Evolutionary conservation across 2,888 invertebrate species (phyloP).

Genomic region (Phortica okadai): DNA sequence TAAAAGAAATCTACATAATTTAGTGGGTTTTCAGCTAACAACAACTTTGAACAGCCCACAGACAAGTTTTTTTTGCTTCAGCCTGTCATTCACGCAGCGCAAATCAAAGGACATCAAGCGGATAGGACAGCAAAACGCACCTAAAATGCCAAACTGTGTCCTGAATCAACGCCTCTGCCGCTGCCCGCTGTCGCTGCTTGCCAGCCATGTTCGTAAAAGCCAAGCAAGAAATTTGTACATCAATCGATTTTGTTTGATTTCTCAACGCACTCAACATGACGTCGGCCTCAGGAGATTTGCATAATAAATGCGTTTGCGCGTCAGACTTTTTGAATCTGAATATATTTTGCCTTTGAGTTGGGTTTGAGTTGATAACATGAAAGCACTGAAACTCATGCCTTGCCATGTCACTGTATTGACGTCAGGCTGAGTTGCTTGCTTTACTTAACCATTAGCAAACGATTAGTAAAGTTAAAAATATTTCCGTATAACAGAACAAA

Average conservation of each 20-base stretch:
- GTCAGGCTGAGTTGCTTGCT: too few relatives aligned
- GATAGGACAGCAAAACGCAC: background rate
- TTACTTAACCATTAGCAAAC: too few relatives aligned
- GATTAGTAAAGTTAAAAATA: too few relatives aligned
- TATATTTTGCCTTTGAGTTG: too few relatives aligned
- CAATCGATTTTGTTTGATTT: conserved; percentile 69
- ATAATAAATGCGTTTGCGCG: conserved; percentile 57
- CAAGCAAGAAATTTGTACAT: conserved; percentile 63
- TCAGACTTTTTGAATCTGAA: background rate
- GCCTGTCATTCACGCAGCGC: conserved; percentile 13
- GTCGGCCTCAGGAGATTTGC: conserved; percentile 65
- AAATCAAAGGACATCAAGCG: conserved; percentile 13
- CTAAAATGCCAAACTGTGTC: background rate
- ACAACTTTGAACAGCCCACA: conserved; percentile 2
- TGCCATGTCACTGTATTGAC: too few relatives aligned
- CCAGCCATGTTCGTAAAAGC: background rate
- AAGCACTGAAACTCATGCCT: too few relatives aligned
- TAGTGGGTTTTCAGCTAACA: conserved; percentile 53
- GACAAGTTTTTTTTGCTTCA: background rate
- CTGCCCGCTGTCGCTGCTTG: background rate
- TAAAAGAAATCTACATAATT: conserved; percentile 70
- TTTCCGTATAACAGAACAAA: too few relatives aligned
- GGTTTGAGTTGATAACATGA: too few relatives aligned
- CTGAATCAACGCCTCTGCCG: background rate
- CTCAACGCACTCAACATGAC: conserved; percentile 41